Conservation (phyloP, 2,888 invertebrate genomes). For the Nomada hirtipes region DNA sequence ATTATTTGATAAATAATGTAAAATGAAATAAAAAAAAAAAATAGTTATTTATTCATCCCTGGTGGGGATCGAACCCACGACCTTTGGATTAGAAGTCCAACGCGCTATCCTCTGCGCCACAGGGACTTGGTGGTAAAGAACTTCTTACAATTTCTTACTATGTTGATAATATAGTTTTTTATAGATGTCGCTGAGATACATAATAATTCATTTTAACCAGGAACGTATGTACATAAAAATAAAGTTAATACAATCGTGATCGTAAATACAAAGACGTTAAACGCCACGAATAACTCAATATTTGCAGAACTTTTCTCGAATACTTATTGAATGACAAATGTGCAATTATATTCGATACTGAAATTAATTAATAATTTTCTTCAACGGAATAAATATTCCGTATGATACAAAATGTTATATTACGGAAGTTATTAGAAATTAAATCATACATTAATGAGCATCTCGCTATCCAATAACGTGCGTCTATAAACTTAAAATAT, state of each 20-base stretch:
- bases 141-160: slow-evolving; percentile 24
- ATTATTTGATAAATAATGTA: neutral
- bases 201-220: slow-evolving; percentile 29
- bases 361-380: neutral
- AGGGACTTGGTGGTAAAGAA: slow-evolving; percentile 76
- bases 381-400: neutral
- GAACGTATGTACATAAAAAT: slow-evolving; percentile 24
- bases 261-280: neutral
- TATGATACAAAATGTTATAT: neutral
- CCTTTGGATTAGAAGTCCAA: slow-evolving; percentile 84
- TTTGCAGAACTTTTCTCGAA: neutral
- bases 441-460: neutral
- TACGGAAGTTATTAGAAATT: neutral
- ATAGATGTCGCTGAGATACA: slow-evolving; percentile 66
- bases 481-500: neutral
- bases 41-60: slow-evolving; percentile 76
- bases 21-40: neutral
- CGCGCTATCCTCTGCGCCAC: slow-evolving; percentile 84
- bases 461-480: neutral
- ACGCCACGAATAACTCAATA: neutral
- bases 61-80: slow-evolving; percentile 84
- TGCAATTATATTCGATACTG: neutral
- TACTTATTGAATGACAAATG: neutral
- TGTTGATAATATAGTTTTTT: neutral
- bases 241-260: neutral